Conservation (phyloP, 2,888 invertebrate species). For the Stratiomys singularior region DNA sequence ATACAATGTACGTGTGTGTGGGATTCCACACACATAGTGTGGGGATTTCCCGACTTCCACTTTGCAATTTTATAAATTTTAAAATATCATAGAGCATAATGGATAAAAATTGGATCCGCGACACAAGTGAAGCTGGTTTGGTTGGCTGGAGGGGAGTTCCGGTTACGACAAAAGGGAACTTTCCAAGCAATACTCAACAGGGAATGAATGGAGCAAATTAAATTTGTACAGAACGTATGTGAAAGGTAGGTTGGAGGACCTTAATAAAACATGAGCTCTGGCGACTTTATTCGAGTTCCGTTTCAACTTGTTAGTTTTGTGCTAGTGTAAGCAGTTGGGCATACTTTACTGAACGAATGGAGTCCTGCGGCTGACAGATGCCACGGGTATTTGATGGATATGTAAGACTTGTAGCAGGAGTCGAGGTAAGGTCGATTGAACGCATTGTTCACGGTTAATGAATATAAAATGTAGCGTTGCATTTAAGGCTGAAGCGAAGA, state of each 20-base stretch:
- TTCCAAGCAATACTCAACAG: background rate
- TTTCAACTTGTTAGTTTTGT: background rate
- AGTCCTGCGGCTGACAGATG: too few species aligned
- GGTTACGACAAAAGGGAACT: background rate
- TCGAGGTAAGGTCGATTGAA: too few species aligned
- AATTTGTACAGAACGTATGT: background rate
- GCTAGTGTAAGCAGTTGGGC: too few species aligned
- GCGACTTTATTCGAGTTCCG: background rate
- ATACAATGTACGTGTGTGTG: too few species aligned
- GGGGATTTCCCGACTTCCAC: background rate
- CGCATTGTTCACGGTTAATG: too few species aligned
- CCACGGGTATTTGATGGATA: too few species aligned
- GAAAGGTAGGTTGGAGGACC: background rate
- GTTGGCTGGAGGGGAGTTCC: background rate
- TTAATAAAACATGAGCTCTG: background rate
- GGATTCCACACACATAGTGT: background rate
- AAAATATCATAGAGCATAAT: slow-evolving; percentile 8
- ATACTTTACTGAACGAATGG: too few species aligned
- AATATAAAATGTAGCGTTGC: too few species aligned
- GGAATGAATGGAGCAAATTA: slow-evolving; percentile 4
- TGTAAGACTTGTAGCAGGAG: too few species aligned
- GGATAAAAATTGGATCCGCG: background rate
- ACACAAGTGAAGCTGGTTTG: background rate
- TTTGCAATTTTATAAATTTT: slow-evolving; percentile 23
- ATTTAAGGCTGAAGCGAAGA: too few species aligned